Evolutionary conservation across 1,140 invertebrate genomes (phyloP).

Genomic region (Frieseomelitta varia): DNA sequence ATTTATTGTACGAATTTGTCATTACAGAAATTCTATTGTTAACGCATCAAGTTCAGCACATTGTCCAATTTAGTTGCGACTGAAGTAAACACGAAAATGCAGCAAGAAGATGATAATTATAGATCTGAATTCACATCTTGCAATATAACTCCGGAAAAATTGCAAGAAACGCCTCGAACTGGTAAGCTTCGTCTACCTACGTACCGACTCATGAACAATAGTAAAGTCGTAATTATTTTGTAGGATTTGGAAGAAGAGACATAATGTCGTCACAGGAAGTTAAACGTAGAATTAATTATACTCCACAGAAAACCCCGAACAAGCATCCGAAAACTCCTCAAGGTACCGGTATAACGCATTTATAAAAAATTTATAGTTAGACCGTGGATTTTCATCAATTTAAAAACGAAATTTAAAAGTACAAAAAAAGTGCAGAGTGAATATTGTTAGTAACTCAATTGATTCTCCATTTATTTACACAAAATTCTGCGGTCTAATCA

Average conservation of each 20-base stretch:
- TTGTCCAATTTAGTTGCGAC: neutral
- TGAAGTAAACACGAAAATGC: slow-evolving; percentile 20
- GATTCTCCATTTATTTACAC: neutral
- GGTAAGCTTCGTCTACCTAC: neutral
- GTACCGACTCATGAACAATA: neutral
- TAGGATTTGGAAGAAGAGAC: slow-evolving; percentile 10
- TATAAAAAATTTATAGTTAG: neutral
- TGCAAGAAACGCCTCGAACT: neutral
- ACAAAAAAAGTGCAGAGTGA: neutral
- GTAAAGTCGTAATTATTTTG: neutral
- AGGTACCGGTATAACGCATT: neutral
- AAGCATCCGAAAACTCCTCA: neutral
- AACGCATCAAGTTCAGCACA: neutral
- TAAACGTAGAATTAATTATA: slow-evolving; percentile 11
- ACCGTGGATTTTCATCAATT: neutral
- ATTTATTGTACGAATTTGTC: neutral
- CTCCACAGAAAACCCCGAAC: slow-evolving; percentile 1
- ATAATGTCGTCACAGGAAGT: neutral
- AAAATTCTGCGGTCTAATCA: neutral
- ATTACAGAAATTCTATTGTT: neutral
- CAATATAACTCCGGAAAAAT: slow-evolving; percentile 8
- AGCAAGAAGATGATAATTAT: slow-evolving; percentile 2
- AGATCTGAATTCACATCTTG: neutral
- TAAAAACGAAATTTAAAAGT: neutral
- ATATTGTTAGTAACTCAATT: neutral